phyloP scores from a whole-genome alignment of 64 coral and sea anemone genomes.

The Pachyseris speciosa region DNA sequence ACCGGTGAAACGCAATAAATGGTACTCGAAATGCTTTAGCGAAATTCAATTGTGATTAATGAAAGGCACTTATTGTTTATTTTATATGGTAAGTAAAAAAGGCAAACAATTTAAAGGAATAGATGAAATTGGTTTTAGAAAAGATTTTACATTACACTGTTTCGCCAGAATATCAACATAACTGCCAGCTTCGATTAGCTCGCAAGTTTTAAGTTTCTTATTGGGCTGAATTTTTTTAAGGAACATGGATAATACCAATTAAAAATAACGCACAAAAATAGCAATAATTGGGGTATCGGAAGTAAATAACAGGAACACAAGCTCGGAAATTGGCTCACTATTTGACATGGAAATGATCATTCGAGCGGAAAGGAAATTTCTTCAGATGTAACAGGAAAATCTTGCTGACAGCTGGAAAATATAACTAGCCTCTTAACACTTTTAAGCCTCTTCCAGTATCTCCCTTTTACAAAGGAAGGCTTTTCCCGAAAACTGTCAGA shows the following conservation, averaged over 20 bases:
- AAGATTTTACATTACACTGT: neutral
- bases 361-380: neutral
- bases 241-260: too few relatives aligned
- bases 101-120: neutral
- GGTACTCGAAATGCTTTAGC: too few relatives aligned
- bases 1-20: too few relatives aligned
- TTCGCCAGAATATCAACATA: neutral
- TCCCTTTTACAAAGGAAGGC: too few relatives aligned
- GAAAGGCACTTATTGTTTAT: neutral
- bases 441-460: too few relatives aligned
- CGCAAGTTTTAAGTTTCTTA: too few relatives aligned
- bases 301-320: neutral
- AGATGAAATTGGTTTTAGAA: neutral
- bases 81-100: neutral
- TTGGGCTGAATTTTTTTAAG: too few relatives aligned
- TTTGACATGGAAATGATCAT: neutral
- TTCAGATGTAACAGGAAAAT: neutral
- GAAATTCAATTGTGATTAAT: neutral
- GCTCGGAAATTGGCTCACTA: constrained; percentile 18
- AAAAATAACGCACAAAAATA: too few relatives aligned
- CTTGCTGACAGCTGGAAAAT: neutral
- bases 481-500: too few relatives aligned
- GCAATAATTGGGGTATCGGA: constrained; percentile 40
- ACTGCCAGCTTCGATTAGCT: neutral
- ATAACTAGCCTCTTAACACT: too few relatives aligned